phyloP scores from a whole-genome alignment of 2,113 vertebrate species.

The human (Homo sapiens) region GRCh38 chr2:27018001-27018500 shows the following conservation, averaged over 20 bases:
- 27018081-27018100: neutral
- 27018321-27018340: neutral
- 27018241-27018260: neutral
- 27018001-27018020: neutral
- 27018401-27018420: neutral
- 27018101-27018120: slow-evolving; percentile 5
- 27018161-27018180: neutral
- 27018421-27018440: neutral
- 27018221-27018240: neutral
- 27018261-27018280: neutral
- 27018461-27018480: neutral
- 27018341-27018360: neutral
- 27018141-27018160: neutral
- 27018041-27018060: neutral
- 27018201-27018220: neutral
- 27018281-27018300: neutral
- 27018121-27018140: neutral
- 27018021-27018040: neutral
- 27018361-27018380: too few relatives aligned
- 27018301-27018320: neutral
- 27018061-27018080: neutral
- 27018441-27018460: neutral
- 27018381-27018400: neutral
- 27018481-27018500: neutral
- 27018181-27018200: neutral